Evolutionary conservation across 2,888 invertebrate species (phyloP).

Genomic region (Folsomia candida): DNA sequence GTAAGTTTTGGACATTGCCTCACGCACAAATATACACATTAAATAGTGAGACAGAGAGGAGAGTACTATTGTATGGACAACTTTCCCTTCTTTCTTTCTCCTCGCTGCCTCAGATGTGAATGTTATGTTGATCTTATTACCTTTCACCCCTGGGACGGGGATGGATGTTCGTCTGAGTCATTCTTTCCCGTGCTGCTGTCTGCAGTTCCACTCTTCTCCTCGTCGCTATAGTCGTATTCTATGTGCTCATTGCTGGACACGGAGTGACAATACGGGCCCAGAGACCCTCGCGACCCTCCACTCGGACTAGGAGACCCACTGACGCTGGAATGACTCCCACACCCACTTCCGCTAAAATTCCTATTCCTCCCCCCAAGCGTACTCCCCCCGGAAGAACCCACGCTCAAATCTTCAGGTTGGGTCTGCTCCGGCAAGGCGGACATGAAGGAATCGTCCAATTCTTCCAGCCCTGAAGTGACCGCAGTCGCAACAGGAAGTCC

Average conservation of each 20-base stretch:
- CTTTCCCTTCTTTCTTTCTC: not conserved
- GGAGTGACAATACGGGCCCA: conserved; percentile 42
- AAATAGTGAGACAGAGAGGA: too few relatives aligned
- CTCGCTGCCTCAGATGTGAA: not conserved
- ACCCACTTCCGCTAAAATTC: conserved; percentile 42
- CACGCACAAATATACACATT: too few relatives aligned
- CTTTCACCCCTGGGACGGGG: conserved; percentile 26
- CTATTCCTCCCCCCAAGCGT: conserved; percentile 24
- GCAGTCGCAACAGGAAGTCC: conserved; percentile 24
- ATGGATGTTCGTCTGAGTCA: conserved; percentile 28
- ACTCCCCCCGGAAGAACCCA: conserved; percentile 52
- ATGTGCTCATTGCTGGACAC: conserved; percentile 43
- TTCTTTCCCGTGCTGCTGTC: conserved; percentile 38
- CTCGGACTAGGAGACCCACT: conserved; percentile 45
- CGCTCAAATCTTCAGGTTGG: conserved; percentile 85
- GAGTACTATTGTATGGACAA: too few relatives aligned
- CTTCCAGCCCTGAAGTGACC: conserved; percentile 23
- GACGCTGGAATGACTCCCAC: conserved; percentile 48
- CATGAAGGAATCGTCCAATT: conserved; percentile 12
- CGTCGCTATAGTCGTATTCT: conserved; percentile 44
- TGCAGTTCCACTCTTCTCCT: conserved; percentile 31
- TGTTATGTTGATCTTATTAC: conserved; percentile 15
- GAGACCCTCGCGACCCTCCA: conserved; percentile 42
- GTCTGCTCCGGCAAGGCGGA: conserved; percentile 72
- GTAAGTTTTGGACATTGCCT: too few relatives aligned